phyloP scores from a whole-genome alignment of 2,797 vertebrate genomes.

The Cichlasoma orientale region DNA sequence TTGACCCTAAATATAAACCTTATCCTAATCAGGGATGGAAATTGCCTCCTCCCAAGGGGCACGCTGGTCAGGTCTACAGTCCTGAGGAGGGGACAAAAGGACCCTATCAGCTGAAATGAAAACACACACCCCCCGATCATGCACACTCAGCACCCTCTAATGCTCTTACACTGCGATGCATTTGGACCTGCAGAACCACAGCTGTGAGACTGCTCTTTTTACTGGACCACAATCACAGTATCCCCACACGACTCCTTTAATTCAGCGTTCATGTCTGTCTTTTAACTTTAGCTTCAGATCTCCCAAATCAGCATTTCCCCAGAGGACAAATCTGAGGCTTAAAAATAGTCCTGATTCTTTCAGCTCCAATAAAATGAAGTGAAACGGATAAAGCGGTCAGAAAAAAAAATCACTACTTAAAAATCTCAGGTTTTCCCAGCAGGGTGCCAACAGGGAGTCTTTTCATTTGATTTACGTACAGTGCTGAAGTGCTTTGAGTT shows the following conservation, averaged over 20 bases:
- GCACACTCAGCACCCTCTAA: neutral
- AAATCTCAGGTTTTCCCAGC: no score
- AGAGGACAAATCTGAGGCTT: neutral
- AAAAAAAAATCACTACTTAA: no score
- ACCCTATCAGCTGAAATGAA: constrained; percentile 38
- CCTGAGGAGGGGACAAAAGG: neutral
- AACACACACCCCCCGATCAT: constrained; percentile 24
- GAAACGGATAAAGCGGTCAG: no score
- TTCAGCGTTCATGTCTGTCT: neutral
- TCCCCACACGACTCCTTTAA: neutral
- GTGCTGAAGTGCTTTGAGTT: no score
- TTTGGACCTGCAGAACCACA: constrained; percentile 9
- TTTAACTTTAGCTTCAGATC: neutral
- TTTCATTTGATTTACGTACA: no score
- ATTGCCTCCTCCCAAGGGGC: neutral
- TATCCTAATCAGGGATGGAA: constrained; percentile 71
- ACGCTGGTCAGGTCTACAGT: neutral
- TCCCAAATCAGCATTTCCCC: neutral
- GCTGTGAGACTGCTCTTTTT: constrained; percentile 10
- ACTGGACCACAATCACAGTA: neutral
- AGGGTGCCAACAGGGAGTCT: no score
- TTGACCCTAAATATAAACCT: constrained; percentile 70
- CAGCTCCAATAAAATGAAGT: neutral
- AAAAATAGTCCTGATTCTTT: neutral
- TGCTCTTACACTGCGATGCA: neutral